phyloP scores from a whole-genome alignment of 2,888 invertebrate genomes.

The Punctoribates punctum region DNA sequence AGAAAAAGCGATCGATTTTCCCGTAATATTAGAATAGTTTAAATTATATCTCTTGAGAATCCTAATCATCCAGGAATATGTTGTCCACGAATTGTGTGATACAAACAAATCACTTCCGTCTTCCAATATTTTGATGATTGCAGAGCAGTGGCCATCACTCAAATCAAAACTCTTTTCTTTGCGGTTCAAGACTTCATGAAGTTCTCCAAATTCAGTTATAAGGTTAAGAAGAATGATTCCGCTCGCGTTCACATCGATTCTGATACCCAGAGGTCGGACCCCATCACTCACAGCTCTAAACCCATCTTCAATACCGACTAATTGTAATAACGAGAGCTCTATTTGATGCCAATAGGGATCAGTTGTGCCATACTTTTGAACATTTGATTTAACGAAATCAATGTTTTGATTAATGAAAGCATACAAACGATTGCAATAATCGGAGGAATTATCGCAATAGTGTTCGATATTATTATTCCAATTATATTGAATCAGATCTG shows the following conservation, averaged over 20 bases:
- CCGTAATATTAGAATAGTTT: conserved; percentile 56
- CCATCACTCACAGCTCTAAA: not conserved
- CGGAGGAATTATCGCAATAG: conserved; percentile 57
- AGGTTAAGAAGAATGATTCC: not conserved
- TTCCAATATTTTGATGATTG: conserved; percentile 63
- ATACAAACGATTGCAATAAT: conserved; percentile 57
- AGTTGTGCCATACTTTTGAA: not conserved
- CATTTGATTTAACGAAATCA: conserved; percentile 60
- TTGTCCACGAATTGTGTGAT: conserved; percentile 76
- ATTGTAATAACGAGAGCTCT: too few relatives aligned
- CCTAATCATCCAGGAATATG: conserved; percentile 75
- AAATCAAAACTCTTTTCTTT: not conserved
- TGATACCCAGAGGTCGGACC: not conserved
- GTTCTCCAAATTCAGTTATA: not conserved
- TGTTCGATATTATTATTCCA: conserved; percentile 68
- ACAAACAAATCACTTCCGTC: conserved; percentile 63
- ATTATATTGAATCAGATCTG: conserved; percentile 71
- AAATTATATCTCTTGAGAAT: conserved; percentile 70
- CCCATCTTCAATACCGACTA: not conserved
- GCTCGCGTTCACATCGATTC: not conserved
- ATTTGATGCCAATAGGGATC: not conserved
- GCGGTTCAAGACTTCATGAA: not conserved
- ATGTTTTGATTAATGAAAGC: conserved; percentile 64
- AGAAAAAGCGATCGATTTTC: conserved; percentile 50
- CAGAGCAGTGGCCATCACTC: conserved; percentile 58